Conservation (phyloP, 2,797 vertebrate species). For the Vespertilio murinus region DNA sequence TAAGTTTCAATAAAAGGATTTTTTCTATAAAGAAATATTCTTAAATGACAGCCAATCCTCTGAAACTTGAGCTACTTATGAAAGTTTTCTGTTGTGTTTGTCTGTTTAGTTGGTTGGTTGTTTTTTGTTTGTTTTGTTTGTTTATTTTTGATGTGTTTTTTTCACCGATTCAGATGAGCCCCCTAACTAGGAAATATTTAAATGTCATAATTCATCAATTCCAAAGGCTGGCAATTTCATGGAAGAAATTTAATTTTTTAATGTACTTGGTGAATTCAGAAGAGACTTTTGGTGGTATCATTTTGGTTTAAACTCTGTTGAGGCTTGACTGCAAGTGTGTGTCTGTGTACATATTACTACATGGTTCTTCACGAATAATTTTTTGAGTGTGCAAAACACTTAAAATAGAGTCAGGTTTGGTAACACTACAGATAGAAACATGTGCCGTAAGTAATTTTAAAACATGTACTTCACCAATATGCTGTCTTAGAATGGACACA, state of each 20-base stretch:
- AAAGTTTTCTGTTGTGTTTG: background rate
- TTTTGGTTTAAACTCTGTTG: background rate
- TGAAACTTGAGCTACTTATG: background rate
- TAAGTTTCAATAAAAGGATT: background rate
- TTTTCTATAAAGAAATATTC: background rate
- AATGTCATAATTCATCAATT: background rate
- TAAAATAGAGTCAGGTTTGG: background rate
- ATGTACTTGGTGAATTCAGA: background rate
- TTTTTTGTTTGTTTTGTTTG: no score
- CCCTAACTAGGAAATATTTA: conserved; percentile 42
- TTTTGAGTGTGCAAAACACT: background rate
- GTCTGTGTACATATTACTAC: background rate
- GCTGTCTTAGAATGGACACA: background rate
- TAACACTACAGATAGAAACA: background rate
- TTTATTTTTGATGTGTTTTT: background rate
- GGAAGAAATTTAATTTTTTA: background rate
- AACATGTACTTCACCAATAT: background rate
- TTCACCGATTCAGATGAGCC: background rate
- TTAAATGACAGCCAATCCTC: background rate
- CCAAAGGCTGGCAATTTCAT: background rate
- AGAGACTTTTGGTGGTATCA: background rate
- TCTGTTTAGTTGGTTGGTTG: background rate
- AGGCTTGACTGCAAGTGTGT: background rate
- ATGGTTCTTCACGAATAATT: conserved; percentile 4
- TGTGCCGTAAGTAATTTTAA: background rate